Conservation (phyloP, 2,113 vertebrate species). For the Oreocharis arfaki region DNA sequence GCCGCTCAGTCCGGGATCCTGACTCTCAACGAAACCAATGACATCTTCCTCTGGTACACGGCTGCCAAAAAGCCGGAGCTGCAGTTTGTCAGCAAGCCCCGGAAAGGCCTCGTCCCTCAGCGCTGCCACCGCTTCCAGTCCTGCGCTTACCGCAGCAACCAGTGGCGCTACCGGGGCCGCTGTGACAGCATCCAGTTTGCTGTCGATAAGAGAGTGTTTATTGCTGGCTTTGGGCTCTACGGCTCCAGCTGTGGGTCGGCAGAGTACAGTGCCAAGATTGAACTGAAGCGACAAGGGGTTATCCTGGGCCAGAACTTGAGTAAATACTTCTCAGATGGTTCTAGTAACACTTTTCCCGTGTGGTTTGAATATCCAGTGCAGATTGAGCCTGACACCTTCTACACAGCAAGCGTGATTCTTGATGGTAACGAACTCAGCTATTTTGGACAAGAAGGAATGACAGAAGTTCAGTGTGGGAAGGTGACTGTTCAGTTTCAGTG, state of each 20-base stretch:
- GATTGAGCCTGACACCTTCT: slow-evolving; percentile 96
- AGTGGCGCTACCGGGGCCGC: slow-evolving; percentile 95
- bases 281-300: slow-evolving; percentile 92
- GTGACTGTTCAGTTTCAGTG: slow-evolving; percentile 98
- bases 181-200: slow-evolving; percentile 99
- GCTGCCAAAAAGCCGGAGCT: slow-evolving; percentile 93
- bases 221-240: slow-evolving; percentile 93
- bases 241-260: slow-evolving; percentile 96
- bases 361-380: slow-evolving; percentile 98
- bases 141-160: slow-evolving; percentile 96
- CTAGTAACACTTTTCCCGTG: slow-evolving; percentile 94
- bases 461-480: slow-evolving; percentile 96
- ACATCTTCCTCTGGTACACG: slow-evolving; percentile 98
- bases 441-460: slow-evolving; percentile 98
- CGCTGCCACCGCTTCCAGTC: slow-evolving; percentile 97
- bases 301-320: slow-evolving; percentile 93
- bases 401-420: slow-evolving; percentile 93
- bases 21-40: slow-evolving; percentile 94
- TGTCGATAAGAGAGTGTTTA: slow-evolving; percentile 93
- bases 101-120: slow-evolving; percentile 88
- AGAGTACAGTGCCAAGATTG: slow-evolving; percentile 95
- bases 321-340: slow-evolving; percentile 97
- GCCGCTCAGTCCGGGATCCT: slow-evolving; percentile 93
- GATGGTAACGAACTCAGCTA: slow-evolving; percentile 96
- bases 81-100: slow-evolving; percentile 87